Evolutionary conservation across 2,797 vertebrate genomes (phyloP).

Genomic region (Chaunax sp.): DNA sequence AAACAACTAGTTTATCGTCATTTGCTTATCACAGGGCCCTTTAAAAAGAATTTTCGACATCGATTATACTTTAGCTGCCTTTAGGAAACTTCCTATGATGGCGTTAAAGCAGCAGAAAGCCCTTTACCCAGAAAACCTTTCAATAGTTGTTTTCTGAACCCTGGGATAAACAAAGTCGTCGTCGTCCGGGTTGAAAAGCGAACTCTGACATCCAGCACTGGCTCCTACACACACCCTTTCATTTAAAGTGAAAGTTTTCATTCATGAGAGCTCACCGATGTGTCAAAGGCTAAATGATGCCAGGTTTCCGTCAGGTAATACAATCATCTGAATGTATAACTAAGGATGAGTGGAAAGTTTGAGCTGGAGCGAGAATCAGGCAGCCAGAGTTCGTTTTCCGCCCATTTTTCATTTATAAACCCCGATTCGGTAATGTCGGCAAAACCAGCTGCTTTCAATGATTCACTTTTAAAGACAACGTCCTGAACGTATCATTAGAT

Average conservation of each 20-base stretch:
- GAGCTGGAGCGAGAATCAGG: conserved; percentile 47
- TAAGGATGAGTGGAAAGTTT: conserved; percentile 23
- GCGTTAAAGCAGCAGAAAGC: conserved; percentile 42
- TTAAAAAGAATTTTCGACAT: conserved; percentile 35
- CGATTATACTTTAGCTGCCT: conserved; percentile 71
- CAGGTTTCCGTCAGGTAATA: too few species aligned
- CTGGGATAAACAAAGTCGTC: conserved; percentile 91
- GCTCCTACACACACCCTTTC: conserved; percentile 25
- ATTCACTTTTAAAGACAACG: conserved; percentile 62
- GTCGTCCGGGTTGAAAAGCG: conserved; percentile 80
- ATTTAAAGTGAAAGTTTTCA: too few species aligned
- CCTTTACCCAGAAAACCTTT: conserved; percentile 32
- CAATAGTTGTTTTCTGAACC: conserved; percentile 75
- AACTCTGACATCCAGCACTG: conserved; percentile 51
- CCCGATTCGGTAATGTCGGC: conserved; percentile 84
- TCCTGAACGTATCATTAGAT: conserved; percentile 82
- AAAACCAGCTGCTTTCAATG: conserved; percentile 94
- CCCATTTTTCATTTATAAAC: conserved; percentile 78
- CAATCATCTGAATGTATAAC: conserved; percentile 32
- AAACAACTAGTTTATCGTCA: conserved; percentile 71
- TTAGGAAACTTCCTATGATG: conserved; percentile 43
- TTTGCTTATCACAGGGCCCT: conserved; percentile 83
- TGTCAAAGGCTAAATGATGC: conserved; percentile 19
- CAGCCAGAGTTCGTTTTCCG: conserved; percentile 68
- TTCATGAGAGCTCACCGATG: conserved; percentile 18